Evolutionary conservation across 2,797 vertebrate genomes (phyloP), one percentile per base, ranked within the genome.

Genomic region (Arctocebus calabarensis): DNA sequence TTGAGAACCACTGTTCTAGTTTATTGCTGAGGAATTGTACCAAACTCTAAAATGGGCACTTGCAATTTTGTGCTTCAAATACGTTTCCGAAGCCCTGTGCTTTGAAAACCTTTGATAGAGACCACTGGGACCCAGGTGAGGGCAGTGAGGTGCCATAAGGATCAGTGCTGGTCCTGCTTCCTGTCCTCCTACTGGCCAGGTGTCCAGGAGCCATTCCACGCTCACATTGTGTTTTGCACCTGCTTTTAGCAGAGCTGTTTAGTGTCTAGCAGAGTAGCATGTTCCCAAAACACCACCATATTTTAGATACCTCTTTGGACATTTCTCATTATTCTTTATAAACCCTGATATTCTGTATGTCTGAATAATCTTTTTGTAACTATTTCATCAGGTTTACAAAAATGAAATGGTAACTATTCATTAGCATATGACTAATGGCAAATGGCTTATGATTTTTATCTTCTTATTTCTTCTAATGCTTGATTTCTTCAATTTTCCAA

Each of bases 21-120:
- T 91, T 88, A 75, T 22, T 79, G n/a, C 23, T 29, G 59, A 75
- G 32, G 40, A 77, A 94, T 97, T 94, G 90, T 96, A 88, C 91
- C 43, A 45, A 55, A 84, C 62, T 91, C 61, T 78, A 57, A 92
- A 83, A 16, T 59, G 73, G n/a, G n/a, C 64, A 40, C 52, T 71
- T 68, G 27, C 11, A 84, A 43, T 82, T 61, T 77, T 89, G 27
- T 81, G 43, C 45, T 84, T 93, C 32, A 68, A 2, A 61, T 34
- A 10, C 12, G 10, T 45, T 91, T 84, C 81, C 88, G 88, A 20
- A 59, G 20, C 43, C 64, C 64, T 71, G 11, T 83, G 32, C 85
- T 90, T 85, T 85, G 68, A 85, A 94, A 85, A 68, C 48, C 27
- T 95, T 84, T 74, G 55, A 84, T 48, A 59, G 45, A 93, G 79